Evolutionary conservation across 2,888 invertebrate genomes (phyloP), one percentile per base, ranked within the genome.

Genomic region (Margaritifera margaritifera): DNA sequence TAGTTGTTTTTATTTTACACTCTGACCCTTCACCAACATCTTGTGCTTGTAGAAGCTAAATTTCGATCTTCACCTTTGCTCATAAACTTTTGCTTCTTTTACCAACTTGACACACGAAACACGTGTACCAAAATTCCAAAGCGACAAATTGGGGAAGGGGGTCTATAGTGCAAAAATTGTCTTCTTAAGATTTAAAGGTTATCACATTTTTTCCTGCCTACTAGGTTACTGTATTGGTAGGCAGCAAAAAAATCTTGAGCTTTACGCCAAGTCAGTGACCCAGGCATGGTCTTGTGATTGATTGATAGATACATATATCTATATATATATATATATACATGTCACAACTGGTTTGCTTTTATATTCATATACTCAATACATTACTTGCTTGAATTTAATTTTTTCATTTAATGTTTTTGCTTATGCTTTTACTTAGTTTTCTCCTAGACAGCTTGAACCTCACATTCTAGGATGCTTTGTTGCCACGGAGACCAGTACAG

Each of bases 261-360:
- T 62, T 67, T 66, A 77, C 77, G 75, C 75, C 79, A 79, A 75
- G 75, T 79, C 76, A 73, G 78, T 78, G 78, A 78, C 74, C 75
- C 77, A 75, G 67, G 71, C 71, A 73, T 76, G 75, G 75, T 72
- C 72, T 70, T 72, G 72, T 72, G 69, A 68, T 53, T 74, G 60
- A 75, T 69, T 75, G 72, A 67, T 71, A 61, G 63, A 64, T 65
- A 66, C 58, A 57, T 27, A 55, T 66, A 66, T 59, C 42, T 62
- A 66, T 69, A 72, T 68, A 69, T 71, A 62, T 70, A 70, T 66
- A 72, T 57, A 71, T 72, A 64, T 61, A 71, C 66, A 75, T 42
- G 3, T 3, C 42, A 42, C 42, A 42, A 42, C 42, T 42, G 11
- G 42, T 72, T 74, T 74, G 71, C 71, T 56, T 64, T 50, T 64